These are phyloP conservation scores for Ormyrus rosae DNA, from an alignment of 2,888 invertebrate genomes.

Conservation along the genomic window DNA sequence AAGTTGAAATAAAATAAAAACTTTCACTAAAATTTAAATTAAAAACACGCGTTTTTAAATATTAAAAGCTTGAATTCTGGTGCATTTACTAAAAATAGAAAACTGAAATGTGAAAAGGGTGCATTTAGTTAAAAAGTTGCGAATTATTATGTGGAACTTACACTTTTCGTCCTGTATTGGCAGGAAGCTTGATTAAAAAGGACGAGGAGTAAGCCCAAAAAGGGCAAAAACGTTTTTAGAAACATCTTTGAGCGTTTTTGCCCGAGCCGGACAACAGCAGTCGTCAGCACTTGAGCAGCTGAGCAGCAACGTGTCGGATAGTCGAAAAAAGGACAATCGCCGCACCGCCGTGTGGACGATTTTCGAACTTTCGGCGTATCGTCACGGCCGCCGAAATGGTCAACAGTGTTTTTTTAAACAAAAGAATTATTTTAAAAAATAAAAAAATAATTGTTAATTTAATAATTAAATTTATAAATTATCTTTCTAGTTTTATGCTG, in stretches of 20 bases:
- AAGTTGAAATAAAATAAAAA: not conserved
- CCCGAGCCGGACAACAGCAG: slow-evolving; percentile 2
- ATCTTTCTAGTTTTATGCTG: too few species aligned
- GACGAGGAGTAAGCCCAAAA: slow-evolving; percentile 32
- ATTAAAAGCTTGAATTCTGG: not conserved
- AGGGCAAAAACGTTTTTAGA: slow-evolving; percentile 30
- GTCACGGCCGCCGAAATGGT: not conserved
- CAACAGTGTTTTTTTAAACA: too few species aligned
- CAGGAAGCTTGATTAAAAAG: slow-evolving; percentile 53
- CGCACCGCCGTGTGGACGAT: slow-evolving; percentile 36
- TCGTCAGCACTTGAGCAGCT: not conserved
- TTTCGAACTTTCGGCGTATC: not conserved
- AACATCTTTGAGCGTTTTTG: slow-evolving; percentile 23
- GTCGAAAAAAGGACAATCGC: slow-evolving; percentile 15
- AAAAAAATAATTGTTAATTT: too few species aligned
- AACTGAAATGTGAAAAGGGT: slow-evolving; percentile 22
- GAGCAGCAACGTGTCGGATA: slow-evolving; percentile 15
- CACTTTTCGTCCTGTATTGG: slow-evolving; percentile 70
- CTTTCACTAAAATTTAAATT: not conserved
- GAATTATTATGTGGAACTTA: slow-evolving; percentile 60
- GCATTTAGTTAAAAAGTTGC: slow-evolving; percentile 13
- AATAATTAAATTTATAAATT: too few species aligned
- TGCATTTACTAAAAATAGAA: not conserved
- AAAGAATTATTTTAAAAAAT: too few species aligned
- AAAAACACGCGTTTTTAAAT: not conserved